A percentile compares a stretch with the other conserved stretches of the same genome.
Evolutionary conservation across 2,888 invertebrate species (phyloP).

Genomic region (Agonopterix subpropinquella): DNA sequence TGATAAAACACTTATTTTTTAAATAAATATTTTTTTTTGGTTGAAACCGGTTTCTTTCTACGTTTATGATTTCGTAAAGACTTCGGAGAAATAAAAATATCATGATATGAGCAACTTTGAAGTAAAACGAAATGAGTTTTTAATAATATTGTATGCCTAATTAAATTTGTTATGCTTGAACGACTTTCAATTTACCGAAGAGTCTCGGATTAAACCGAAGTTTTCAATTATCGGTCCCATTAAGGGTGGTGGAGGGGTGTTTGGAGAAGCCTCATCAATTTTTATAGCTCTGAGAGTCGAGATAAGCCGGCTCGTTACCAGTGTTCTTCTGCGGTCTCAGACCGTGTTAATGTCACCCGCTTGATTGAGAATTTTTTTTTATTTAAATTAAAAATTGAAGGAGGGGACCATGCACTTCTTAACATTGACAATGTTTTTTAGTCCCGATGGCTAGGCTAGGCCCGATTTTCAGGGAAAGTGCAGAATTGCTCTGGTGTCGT

Average conservation of each 20-base stretch:
- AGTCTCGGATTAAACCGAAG: conserved; percentile 53
- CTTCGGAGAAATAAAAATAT: too few relatives aligned
- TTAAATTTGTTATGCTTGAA: conserved; percentile 32
- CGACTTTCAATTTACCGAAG: conserved; percentile 51
- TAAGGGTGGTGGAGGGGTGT: conserved; percentile 35
- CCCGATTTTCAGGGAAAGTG: too few relatives aligned
- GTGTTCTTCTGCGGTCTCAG: conserved; percentile 28
- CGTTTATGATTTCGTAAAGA: too few relatives aligned
- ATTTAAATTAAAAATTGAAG: not conserved
- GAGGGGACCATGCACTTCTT: not conserved
- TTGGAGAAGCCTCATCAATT: conserved; percentile 45
- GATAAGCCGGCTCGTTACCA: conserved; percentile 45
- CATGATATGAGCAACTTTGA: too few relatives aligned
- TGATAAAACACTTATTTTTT: too few relatives aligned
- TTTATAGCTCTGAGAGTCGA: conserved; percentile 37
- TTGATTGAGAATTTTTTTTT: conserved; percentile 7
- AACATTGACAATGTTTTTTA: too few relatives aligned
- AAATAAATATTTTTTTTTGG: too few relatives aligned
- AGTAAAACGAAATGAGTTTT: conserved; percentile 15
- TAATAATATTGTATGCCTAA: conserved; percentile 29
- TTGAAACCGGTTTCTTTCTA: too few relatives aligned
- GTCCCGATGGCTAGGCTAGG: too few relatives aligned
- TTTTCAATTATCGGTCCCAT: conserved; percentile 61
- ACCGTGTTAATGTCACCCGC: conserved; percentile 10
- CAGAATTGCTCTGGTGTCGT: too few relatives aligned